Base-by-base conservation (phyloP, 2,113 vertebrate species). In the Cyprinodon tularosa region DNA sequence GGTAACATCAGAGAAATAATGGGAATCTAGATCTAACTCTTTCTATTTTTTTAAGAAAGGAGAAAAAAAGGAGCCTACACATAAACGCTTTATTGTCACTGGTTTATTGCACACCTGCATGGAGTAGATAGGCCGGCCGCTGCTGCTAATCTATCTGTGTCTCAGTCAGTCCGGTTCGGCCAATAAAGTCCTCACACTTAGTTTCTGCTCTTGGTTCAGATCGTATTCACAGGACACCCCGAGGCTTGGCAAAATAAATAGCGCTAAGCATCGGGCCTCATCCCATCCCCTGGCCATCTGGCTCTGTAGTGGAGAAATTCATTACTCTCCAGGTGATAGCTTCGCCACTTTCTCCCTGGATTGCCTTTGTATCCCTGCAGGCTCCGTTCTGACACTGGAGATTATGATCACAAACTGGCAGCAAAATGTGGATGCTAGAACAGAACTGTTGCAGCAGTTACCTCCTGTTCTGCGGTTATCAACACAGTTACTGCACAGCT, bases 321-420 rank as follows among this genome's bases (percentile, higher is more conserved):
- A 88, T 89, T 85, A 80, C 78, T 90, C 83, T 82, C 83, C 77
- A 84, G 86, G 86, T 89, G 86, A 87, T 83, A 79, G 79, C 79
- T 81, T 17, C 78, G 40, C 80, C 75, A 42, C 72, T 1, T 76
- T 73, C 76, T 69, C 48, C 68, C 70, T 72, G 80, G 76, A 85
- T 81, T 66, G 78, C 74, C 68, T 84, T 68, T 77, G 72, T 72
- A 62, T 87, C 72, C 71, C 84, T 78, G 85, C 84, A 81, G 79
- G 83, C 77, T 84, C 66, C n/a, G 67, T 71, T 77, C 79, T 79
- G 77, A 88, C 79, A 73, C 75, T 71, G 78, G 61, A 89, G 86
- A 86, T 90, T 74, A 76, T 38, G 70, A 85, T 87, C 90, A 74
- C 66, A 73, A 39, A 72, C 83, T 40, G 84, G 62, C 80, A 81